A percentile compares a stretch with the other conserved stretches of the same genome.
These are phyloP conservation scores for Sula dactylatra DNA, from an alignment of 2,113 vertebrate genomes.

Conservation along the genomic window DNA sequence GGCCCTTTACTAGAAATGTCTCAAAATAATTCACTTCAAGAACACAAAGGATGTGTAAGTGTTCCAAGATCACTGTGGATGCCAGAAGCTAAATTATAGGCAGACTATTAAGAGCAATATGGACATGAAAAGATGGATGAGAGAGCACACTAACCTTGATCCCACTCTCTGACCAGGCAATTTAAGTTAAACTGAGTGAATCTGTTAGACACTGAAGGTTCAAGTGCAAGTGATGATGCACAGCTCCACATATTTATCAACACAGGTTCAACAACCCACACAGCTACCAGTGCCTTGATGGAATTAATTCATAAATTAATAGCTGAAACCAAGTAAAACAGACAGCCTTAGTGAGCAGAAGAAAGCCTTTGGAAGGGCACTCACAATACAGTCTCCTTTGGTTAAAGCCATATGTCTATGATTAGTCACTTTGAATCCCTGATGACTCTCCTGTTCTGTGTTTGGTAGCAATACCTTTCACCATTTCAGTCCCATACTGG, in stretches of 20 bases:
- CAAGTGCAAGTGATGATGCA: background rate
- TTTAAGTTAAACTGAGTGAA: background rate
- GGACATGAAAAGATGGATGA: background rate
- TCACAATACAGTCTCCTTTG: background rate
- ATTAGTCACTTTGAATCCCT: background rate
- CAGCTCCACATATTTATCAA: background rate
- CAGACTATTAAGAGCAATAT: background rate
- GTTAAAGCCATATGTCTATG: background rate
- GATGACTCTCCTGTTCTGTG: background rate
- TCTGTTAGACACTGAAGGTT: background rate
- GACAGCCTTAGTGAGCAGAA: background rate
- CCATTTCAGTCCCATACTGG: background rate
- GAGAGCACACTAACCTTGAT: background rate
- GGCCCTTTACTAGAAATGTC: background rate
- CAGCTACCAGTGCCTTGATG: background rate
- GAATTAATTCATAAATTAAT: background rate
- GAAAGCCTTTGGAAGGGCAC: background rate
- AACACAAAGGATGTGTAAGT: background rate
- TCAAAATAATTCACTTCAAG: background rate
- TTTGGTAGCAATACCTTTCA: background rate
- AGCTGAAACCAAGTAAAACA: background rate
- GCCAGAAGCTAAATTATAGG: background rate
- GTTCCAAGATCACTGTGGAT: background rate
- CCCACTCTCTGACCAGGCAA: background rate
- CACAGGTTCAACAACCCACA: background rate